These are phyloP conservation scores for Brachionus manjavacas DNA, from an alignment of 1,140 invertebrate genomes.

Conservation along the genomic window DNA sequence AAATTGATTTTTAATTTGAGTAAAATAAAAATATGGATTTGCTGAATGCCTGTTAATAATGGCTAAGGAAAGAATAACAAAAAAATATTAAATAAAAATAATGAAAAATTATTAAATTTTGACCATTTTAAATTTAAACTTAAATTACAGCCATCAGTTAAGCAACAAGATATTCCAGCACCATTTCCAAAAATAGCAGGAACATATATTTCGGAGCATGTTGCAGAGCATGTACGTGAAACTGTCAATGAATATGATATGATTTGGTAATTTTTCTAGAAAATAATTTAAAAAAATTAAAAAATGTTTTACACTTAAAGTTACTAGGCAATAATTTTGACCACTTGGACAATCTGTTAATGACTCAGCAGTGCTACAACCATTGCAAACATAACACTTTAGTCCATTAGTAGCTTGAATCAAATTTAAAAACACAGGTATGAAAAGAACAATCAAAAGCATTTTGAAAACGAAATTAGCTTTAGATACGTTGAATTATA, in stretches of 20 bases:
- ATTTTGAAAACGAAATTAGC: not conserved
- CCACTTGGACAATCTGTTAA: not conserved
- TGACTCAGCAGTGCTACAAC: not conserved
- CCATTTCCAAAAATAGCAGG: not conserved
- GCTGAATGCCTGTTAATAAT: no score
- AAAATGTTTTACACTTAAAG: not conserved
- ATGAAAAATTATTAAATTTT: not conserved
- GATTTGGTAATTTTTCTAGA: not conserved
- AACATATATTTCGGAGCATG: not conserved
- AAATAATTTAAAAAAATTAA: not conserved
- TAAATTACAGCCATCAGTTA: not conserved
- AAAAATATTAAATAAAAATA: not conserved
- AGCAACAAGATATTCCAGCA: not conserved
- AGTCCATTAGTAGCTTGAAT: not conserved
- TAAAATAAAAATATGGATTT: no score
- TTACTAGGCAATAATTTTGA: not conserved
- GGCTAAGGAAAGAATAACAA: not conserved
- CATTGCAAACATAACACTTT: not conserved
- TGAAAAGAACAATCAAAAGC: not conserved
- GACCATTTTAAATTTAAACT: not conserved
- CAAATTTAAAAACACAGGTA: not conserved
- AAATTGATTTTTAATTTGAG: no score
- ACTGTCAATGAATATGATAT: not conserved
- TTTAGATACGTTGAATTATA: not conserved
- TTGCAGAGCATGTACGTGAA: not conserved